Percentiles rank a stretch among this genome's conserved stretches.
These are phyloP conservation scores for Sebastiscus tertius DNA, from an alignment of 2,797 vertebrate species.

Conservation along the genomic window DNA sequence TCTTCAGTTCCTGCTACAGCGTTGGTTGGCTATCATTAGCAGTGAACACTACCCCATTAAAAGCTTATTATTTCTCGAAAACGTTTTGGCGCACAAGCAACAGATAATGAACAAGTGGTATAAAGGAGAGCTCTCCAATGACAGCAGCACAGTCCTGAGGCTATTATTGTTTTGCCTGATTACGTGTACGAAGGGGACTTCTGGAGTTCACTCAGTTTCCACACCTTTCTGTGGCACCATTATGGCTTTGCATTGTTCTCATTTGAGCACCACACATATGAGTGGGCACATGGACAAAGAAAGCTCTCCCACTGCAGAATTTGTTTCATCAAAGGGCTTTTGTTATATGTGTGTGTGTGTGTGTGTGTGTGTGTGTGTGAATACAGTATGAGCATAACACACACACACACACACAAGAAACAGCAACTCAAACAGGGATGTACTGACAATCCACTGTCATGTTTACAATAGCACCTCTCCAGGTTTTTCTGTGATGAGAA, in stretches of 20 bases:
- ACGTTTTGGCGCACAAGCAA: constrained; percentile 33
- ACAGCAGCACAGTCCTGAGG: constrained; percentile 1
- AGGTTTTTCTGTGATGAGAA: constrained; percentile 78
- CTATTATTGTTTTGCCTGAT: constrained; percentile 28
- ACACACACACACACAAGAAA: constrained; percentile 54
- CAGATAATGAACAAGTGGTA: constrained; percentile 54
- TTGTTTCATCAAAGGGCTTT: constrained; percentile 75
- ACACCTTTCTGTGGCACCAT: constrained; percentile 67
- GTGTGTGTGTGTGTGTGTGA: constrained; percentile 18
- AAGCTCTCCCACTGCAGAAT: constrained; percentile 74
- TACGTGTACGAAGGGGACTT: constrained; percentile 42
- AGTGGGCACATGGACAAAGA: constrained; percentile 72
- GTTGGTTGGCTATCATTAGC: constrained; percentile 49
- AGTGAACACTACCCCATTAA: constrained; percentile 42
- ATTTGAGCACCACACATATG: constrained; percentile 50
- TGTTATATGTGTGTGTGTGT: constrained; percentile 56
- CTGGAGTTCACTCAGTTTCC: constrained; percentile 60
- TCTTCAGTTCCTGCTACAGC: constrained; percentile 36
- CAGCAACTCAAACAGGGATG: constrained; percentile 66
- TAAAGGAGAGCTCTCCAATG: constrained; percentile 16
- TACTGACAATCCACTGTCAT: constrained; percentile 74
- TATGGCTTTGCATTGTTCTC: constrained; percentile 65
- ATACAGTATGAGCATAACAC: constrained; percentile 56
- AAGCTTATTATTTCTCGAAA: constrained; percentile 59
- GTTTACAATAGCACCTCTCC: constrained; percentile 81